Percentiles rank a stretch among this genome's conserved stretches.
Evolutionary conservation across 2,797 vertebrate genomes (phyloP).

Genomic region (Gymnopithys bicolor): DNA sequence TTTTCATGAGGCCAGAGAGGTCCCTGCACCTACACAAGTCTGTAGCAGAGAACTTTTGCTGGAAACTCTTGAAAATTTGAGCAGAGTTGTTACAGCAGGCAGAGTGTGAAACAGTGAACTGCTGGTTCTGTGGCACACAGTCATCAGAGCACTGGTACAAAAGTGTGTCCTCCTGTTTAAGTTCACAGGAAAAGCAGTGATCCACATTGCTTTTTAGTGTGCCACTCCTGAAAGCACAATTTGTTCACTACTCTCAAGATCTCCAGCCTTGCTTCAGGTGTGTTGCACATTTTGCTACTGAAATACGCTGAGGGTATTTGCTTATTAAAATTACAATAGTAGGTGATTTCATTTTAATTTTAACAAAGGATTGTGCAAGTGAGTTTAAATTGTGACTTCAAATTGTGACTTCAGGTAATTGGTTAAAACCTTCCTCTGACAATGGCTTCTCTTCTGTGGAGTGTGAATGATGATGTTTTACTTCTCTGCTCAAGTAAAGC

Average conservation of each 20-base stretch:
- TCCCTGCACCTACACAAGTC: background rate
- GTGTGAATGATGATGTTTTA: background rate
- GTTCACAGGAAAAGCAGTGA: background rate
- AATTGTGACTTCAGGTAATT: background rate
- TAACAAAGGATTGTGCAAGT: background rate
- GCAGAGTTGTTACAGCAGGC: background rate
- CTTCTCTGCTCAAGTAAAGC: background rate
- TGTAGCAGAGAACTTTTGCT: background rate
- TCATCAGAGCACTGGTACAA: background rate
- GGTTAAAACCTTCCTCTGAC: background rate
- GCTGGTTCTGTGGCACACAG: fast-evolving
- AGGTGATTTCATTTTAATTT: background rate
- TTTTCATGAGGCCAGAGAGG: background rate
- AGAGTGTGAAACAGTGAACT: background rate
- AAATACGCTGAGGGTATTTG: background rate
- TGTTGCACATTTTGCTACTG: background rate
- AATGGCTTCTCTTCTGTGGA: background rate
- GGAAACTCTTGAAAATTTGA: background rate
- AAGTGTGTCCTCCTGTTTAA: background rate
- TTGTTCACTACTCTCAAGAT: background rate
- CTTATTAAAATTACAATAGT: background rate
- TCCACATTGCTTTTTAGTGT: background rate
- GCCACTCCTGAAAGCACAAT: background rate
- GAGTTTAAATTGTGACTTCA: background rate
- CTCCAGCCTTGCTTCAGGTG: background rate